Conservation (phyloP, 2,113 vertebrate species). For the Manacus vitellinus region DNA sequence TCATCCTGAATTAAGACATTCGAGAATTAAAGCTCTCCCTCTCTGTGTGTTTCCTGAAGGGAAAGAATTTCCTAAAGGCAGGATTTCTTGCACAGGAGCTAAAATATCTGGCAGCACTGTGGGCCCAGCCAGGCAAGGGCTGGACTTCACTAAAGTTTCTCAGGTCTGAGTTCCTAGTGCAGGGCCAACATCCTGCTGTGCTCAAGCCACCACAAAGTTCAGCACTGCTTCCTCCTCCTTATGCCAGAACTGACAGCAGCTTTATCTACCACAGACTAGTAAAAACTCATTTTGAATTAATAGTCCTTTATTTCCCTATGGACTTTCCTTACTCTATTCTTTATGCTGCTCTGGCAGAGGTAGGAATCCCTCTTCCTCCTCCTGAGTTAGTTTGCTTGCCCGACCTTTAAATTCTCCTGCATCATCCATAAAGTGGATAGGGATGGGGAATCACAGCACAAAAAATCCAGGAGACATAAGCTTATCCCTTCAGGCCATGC, state of each 20-base stretch:
- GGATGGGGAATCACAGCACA: not conserved
- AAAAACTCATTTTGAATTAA: not conserved
- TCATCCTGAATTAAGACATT: not conserved
- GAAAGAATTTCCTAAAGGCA: not conserved
- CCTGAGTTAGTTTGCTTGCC: not conserved
- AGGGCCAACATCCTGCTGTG: accelerated
- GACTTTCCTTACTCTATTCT: not conserved
- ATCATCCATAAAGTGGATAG: not conserved
- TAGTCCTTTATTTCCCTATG: not conserved
- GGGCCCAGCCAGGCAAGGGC: not conserved
- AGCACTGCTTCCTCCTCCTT: not conserved
- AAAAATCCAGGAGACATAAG: not conserved
- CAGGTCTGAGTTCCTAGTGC: not conserved
- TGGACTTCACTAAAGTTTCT: not conserved
- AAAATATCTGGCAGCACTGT: accelerated
- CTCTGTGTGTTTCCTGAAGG: not conserved
- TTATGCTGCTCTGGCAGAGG: not conserved
- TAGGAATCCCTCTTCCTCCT: not conserved
- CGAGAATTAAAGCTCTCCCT: not conserved
- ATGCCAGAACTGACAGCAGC: not conserved
- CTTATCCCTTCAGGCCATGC: not conserved
- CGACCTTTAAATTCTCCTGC: not conserved
- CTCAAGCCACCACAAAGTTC: not conserved
- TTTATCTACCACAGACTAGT: not conserved
- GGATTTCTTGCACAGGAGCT: not conserved